Conservation (phyloP, 2,888 invertebrate species). For the Synergus laeviventris region DNA sequence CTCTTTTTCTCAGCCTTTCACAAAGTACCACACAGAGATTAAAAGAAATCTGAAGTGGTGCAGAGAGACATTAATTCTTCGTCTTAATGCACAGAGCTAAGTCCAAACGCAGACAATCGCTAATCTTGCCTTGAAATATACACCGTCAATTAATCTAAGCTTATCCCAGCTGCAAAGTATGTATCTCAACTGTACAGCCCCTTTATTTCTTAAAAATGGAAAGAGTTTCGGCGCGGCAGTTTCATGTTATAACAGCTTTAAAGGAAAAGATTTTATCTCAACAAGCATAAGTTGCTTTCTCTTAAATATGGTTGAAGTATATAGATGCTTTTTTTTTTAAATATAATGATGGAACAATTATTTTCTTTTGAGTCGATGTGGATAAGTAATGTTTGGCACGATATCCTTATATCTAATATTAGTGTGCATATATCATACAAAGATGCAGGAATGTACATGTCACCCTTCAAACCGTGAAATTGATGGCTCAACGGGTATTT, state of each 20-base stretch:
- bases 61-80: conserved; percentile 55
- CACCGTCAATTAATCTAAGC: conserved; percentile 56
- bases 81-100: conserved; percentile 60
- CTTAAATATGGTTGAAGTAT: background rate
- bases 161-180: conserved; percentile 49
- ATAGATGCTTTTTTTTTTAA: no score
- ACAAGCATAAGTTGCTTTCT: background rate
- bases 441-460: background rate
- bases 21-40: conserved; percentile 22
- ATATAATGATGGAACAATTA: background rate
- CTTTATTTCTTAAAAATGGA: background rate
- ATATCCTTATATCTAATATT: background rate
- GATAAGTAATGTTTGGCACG: background rate
- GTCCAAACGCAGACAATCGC: conserved; percentile 61
- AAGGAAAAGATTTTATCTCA: background rate
- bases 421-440: background rate
- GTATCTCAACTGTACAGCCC: conserved; percentile 16
- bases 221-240: background rate
- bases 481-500: conserved; percentile 30
- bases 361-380: background rate
- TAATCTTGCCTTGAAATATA: conserved; percentile 61
- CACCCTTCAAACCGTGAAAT: conserved; percentile 14
- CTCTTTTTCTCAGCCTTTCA: background rate
- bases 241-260: background rate
- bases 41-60: conserved; percentile 45